Base-by-base conservation (phyloP, 1,140 invertebrate genomes). In the fruit fly (Drosophila melanogaster) region DNA sequence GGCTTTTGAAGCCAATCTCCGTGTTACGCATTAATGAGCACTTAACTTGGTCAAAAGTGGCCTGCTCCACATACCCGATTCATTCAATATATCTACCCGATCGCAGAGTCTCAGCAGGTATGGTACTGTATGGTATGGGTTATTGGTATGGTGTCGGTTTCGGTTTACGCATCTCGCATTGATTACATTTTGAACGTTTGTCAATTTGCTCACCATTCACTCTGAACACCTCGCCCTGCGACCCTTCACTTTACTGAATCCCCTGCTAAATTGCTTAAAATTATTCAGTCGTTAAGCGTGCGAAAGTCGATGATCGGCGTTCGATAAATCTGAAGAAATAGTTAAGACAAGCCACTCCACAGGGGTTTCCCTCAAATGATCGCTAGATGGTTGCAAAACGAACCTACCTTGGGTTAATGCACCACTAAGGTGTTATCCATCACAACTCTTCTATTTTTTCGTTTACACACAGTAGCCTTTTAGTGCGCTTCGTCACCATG, bases 21-120 rank as follows among this genome's bases (percentile, higher is more conserved):
- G 87, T 84, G 87, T 90, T 90, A 91, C 87, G 87, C 87, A 87
- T 90, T 84, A 86, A 89, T 90, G 81, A 81, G 83, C 89, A 90
- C 84, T 89, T 90, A 90, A 90, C 79, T 90, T 90, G 87, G 87
- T 90, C 87, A 90, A 90, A 90, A 90, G 70, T 84, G 81, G 77
- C 57, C 64, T 76, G 80, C 78, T 77, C 78, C 83, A 85, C 81
- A 86, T 80, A 81, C 64, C 38, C 46, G 40, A 43, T 60, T 58
- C 49, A 50, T 53, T 33, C 66, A 26, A 51, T 35, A 51, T 51
- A 51, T 49, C 66, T 40, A 49, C 37, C 35, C 54, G 15, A 41
- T 43, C 46, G 43, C 47, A 71, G 26, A 73, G 43, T 40, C 38
- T 51, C 71, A 78, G 65, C 71, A 78, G 56, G 22, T 41, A 76